These are phyloP conservation scores for Cyclina sinensis DNA, from an alignment of 1,140 invertebrate species.

Conservation along the genomic window DNA sequence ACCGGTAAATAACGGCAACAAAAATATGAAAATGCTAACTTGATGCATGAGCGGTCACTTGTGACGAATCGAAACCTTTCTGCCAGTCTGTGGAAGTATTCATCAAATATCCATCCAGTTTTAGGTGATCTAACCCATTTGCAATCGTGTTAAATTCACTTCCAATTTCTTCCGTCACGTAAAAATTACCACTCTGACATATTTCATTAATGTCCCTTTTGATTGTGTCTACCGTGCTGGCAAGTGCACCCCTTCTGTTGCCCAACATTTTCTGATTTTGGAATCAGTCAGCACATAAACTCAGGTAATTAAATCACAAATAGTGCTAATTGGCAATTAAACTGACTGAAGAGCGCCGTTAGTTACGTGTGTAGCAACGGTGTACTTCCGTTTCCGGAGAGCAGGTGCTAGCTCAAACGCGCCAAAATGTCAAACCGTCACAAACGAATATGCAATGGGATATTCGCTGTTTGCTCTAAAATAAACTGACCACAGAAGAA, in stretches of 20 bases:
- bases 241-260: slow-evolving; percentile 24
- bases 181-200: slow-evolving; percentile 77
- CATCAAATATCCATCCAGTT: slow-evolving; percentile 78
- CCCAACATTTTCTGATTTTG: slow-evolving; percentile 30
- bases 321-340: slow-evolving; percentile 63
- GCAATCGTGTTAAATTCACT: slow-evolving; percentile 78
- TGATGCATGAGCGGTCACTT: slow-evolving; percentile 38
- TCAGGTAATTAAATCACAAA: slow-evolving; percentile 38
- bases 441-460: no score
- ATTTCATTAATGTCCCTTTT: slow-evolving; percentile 77
- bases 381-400: slow-evolving; percentile 54
- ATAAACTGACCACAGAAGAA: no score
- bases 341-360: slow-evolving; percentile 46
- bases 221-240: slow-evolving; percentile 61
- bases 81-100: slow-evolving; percentile 77
- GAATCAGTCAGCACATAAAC: not conserved
- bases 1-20: no score
- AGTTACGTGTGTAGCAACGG: slow-evolving; percentile 62
- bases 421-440: slow-evolving; percentile 60
- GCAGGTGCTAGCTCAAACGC: slow-evolving; percentile 47
- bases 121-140: slow-evolving; percentile 82
- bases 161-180: slow-evolving; percentile 81
- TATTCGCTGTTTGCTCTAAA: no score
- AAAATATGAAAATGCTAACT: slow-evolving; percentile 37
- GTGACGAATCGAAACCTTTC: slow-evolving; percentile 62